Conservation (phyloP, 1,140 invertebrate species). For the Ostrea edulis region DNA sequence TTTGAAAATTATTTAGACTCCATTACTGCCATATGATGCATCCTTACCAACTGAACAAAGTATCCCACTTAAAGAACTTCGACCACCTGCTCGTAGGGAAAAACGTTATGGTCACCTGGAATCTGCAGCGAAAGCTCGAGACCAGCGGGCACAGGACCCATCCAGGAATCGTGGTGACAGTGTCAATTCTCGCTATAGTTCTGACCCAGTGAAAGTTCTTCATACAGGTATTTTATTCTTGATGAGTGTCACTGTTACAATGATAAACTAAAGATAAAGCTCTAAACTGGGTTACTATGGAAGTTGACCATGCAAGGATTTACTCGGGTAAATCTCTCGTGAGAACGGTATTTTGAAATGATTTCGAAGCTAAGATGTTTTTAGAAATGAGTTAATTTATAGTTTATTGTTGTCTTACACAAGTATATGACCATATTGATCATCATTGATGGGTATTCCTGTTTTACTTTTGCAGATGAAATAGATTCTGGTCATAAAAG, state of each 20-base stretch:
- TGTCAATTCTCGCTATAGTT: conserved; percentile 85
- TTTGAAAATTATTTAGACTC: conserved; percentile 52
- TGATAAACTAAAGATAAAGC: no score
- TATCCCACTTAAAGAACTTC: conserved; percentile 1
- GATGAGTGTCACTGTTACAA: no score
- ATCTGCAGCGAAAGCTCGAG: conserved; percentile 72
- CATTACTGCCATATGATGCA: conserved; percentile 54
- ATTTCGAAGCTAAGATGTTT: no score
- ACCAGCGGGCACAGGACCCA: conserved; percentile 67
- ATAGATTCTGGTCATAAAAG: conserved; percentile 43
- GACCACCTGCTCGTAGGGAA: conserved; percentile 67
- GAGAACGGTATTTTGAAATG: no score
- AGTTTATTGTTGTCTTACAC: no score
- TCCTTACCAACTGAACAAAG: conserved; percentile 10
- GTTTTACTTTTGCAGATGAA: conserved; percentile 46
- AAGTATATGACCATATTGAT: no score
- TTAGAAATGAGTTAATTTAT: no score
- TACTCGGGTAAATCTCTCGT: no score
- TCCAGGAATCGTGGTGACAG: conserved; percentile 84
- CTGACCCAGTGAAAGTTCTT: conserved; percentile 85
- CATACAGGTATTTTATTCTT: conserved; percentile 52
- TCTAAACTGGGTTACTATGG: no score
- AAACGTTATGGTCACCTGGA: conserved; percentile 79
- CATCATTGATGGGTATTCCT: background rate
- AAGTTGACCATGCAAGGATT: no score